Evolutionary conservation across 2,888 invertebrate species (phyloP), one percentile per base, ranked within the genome.

Genomic region (Litoditis marina): DNA sequence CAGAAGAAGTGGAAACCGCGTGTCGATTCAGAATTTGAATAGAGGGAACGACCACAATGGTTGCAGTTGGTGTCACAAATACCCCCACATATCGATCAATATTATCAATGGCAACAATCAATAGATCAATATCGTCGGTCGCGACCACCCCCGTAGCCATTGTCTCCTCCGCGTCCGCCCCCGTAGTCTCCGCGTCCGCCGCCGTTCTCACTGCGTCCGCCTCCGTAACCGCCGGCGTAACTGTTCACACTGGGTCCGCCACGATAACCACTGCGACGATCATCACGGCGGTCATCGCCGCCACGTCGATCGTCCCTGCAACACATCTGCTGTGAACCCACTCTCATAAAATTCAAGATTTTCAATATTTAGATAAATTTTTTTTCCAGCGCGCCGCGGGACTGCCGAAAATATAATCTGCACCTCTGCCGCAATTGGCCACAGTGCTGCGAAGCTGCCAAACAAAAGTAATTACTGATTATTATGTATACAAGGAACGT

Each of bases 301-400:
- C 60, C 58, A 42, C 64, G 57, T 25, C 66, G 61, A 51, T 51
- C 57, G 52, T 61, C 67, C 36, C 58, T 60, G 39, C 30, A 55
- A 51, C 59, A n/a, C n/a, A n/a, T n/a, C n/a, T n/a, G n/a, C 66
- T 53, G 32, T 62, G 52, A 39, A 63, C 66, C 39, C 66, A 25
- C 52, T 63, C n/a, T n/a, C 66, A 52, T 63, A 32, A 22, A 60
- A 51, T n/a, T 63, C 60, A 4, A 60, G 61, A 32, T 64, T 67
- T 27, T n/a, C n/a, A n/a, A n/a, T n/a, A n/a, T n/a, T n/a, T n/a
- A n/a, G n/a, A n/a, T n/a, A n/a, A n/a, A n/a, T n/a, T n/a, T n/a
- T n/a, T n/a, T n/a, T n/a, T n/a, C n/a, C n/a, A n/a, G n/a, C n/a
- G n/a, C n/a, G n/a, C n/a, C n/a, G n/a, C n/a, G n/a, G n/a, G n/a